phyloP scores from a whole-genome alignment of 2,797 vertebrate genomes.

The Sorex maritimensis region DNA sequence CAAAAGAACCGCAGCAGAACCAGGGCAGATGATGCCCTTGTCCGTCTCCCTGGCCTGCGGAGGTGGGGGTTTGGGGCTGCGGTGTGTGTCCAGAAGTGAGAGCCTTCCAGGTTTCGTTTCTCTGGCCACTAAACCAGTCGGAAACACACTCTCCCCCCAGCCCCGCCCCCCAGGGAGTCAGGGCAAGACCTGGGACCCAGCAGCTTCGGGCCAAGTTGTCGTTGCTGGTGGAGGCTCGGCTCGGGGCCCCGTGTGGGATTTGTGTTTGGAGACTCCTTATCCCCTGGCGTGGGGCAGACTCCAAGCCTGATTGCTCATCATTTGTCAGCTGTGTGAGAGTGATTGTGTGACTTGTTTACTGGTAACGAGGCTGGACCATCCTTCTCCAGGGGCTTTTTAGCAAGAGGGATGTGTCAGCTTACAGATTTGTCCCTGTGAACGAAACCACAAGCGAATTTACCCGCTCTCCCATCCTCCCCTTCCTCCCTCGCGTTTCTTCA shows the following conservation, averaged over 20 bases:
- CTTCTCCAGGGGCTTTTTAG: conserved; percentile 83
- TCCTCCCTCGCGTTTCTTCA: conserved; percentile 51
- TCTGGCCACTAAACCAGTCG: neutral
- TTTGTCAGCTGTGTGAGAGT: conserved; percentile 77
- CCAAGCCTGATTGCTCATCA: conserved; percentile 51
- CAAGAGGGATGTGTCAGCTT: conserved; percentile 80
- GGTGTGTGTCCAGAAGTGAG: neutral
- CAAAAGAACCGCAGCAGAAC: neutral
- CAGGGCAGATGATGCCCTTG: neutral
- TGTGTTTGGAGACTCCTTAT: conserved; percentile 56
- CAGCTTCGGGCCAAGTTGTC: neutral
- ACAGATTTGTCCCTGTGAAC: conserved; percentile 82
- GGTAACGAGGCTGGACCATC: conserved; percentile 77
- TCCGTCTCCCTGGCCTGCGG: neutral
- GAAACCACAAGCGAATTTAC: conserved; percentile 77
- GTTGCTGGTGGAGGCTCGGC: neutral
- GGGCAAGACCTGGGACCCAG: neutral
- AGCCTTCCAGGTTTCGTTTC: neutral
- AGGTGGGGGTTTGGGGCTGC: neutral
- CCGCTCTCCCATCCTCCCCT: neutral
- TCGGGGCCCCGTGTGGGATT: conserved; percentile 74
- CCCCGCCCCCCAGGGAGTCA: neutral
- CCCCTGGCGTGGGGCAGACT: conserved; percentile 57
- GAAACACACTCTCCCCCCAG: too few relatives aligned
- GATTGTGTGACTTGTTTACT: conserved; percentile 80